Percentiles rank a stretch among this genome's conserved stretches.
These are phyloP conservation scores for Tamandua tetradactyla DNA, from an alignment of 2,797 vertebrate genomes.

Conservation along the genomic window DNA sequence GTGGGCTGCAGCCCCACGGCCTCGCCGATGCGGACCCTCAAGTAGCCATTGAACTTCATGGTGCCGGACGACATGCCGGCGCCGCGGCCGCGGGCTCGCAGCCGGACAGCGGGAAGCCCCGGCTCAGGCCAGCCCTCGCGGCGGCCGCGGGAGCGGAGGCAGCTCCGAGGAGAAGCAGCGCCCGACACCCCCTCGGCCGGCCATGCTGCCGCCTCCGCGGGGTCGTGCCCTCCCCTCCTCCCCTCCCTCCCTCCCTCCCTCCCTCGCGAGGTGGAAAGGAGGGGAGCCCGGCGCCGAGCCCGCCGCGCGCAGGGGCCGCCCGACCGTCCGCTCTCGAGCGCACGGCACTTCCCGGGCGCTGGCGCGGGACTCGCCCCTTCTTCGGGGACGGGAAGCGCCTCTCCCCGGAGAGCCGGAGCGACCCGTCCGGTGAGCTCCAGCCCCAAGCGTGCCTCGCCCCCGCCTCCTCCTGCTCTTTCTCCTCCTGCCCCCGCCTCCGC, in stretches of 20 bases:
- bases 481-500: slow-evolving; percentile 70
- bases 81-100: background rate
- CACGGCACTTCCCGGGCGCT: background rate
- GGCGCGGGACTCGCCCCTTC: slow-evolving; percentile 51
- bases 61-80: slow-evolving; percentile 82
- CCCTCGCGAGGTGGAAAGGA: slow-evolving; percentile 77
- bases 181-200: slow-evolving; percentile 51
- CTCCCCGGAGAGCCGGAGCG: slow-evolving; percentile 67
- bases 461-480: slow-evolving; percentile 49
- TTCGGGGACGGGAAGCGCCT: slow-evolving; percentile 54
- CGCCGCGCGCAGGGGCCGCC: background rate
- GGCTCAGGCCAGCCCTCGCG: slow-evolving; percentile 63
- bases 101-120: slow-evolving; percentile 19
- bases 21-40: slow-evolving; percentile 95
- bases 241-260: slow-evolving; percentile 52
- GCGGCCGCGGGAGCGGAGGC: background rate
- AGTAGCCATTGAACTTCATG: slow-evolving; percentile 96
- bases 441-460: slow-evolving; percentile 49
- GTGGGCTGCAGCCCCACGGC: slow-evolving; percentile 96
- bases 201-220: slow-evolving; percentile 59
- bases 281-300: slow-evolving; percentile 71
- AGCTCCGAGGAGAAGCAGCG: slow-evolving; percentile 58
- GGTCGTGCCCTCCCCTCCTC: slow-evolving; percentile 52
- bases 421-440: slow-evolving; percentile 72
- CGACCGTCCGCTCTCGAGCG: background rate